Conservation (phyloP, 2,113 vertebrate species). For the Neogale vison region DNA sequence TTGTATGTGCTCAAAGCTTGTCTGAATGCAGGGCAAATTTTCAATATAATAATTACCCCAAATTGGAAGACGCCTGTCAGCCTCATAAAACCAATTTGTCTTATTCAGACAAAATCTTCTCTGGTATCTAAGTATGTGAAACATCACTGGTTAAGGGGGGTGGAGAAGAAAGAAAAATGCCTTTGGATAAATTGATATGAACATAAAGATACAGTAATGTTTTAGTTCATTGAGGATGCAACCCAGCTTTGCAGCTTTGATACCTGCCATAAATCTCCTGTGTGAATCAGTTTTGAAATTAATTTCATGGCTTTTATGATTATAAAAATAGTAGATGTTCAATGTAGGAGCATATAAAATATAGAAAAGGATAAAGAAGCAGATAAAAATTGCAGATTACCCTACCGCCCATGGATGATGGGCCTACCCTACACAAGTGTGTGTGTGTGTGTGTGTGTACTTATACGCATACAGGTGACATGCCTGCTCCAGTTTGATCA, state of each 20-base stretch:
- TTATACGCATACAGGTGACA: neutral
- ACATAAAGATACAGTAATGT: neutral
- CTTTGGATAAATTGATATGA: neutral
- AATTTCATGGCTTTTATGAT: neutral
- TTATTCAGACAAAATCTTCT: neutral
- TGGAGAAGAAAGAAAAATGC: neutral
- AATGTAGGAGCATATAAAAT: neutral
- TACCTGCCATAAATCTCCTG: neutral
- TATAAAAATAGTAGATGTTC: neutral
- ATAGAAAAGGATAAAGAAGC: neutral
- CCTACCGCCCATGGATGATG: neutral
- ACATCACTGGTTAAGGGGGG: neutral
- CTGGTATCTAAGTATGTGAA: neutral
- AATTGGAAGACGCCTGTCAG: neutral
- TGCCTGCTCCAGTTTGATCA: neutral
- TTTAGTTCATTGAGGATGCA: neutral
- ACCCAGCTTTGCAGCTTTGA: neutral
- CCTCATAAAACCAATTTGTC: neutral
- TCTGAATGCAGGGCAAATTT: conserved; percentile 42
- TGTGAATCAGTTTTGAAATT: neutral
- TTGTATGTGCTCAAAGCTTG: neutral
- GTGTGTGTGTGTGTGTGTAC: too few species aligned
- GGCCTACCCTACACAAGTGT: neutral
- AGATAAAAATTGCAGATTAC: neutral
- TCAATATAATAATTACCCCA: neutral